Evolutionary conservation across 1,140 invertebrate genomes (phyloP).

Genomic region (Drosophila santomea): DNA sequence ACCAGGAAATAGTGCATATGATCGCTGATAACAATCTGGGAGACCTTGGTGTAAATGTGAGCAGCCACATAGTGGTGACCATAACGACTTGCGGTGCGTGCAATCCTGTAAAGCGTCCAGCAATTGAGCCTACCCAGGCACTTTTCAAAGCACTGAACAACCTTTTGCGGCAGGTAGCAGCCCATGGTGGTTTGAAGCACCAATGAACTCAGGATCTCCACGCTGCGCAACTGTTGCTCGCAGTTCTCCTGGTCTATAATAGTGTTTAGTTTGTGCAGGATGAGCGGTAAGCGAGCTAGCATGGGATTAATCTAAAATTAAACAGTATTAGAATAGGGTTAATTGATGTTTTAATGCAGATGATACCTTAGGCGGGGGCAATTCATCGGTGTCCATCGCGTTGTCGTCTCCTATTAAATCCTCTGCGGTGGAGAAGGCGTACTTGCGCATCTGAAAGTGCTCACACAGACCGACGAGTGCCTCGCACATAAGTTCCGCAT

Average conservation of each 20-base stretch:
- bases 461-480: slow-evolving; percentile 79
- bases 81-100: slow-evolving; percentile 92
- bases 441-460: slow-evolving; percentile 78
- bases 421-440: slow-evolving; percentile 41
- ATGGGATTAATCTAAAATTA: slow-evolving; percentile 68
- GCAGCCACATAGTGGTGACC: slow-evolving; percentile 92
- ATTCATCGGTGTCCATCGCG: slow-evolving; percentile 70
- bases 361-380: slow-evolving; percentile 36
- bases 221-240: slow-evolving; percentile 59
- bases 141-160: slow-evolving; percentile 87
- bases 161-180: slow-evolving; percentile 85
- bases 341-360: background rate
- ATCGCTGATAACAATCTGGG: slow-evolving; percentile 93
- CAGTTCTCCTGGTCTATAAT: slow-evolving; percentile 53
- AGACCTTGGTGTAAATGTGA: slow-evolving; percentile 88
- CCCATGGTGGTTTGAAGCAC: slow-evolving; percentile 93
- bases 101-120: slow-evolving; percentile 95
- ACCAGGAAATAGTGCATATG: slow-evolving; percentile 96
- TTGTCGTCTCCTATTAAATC: slow-evolving; percentile 18
- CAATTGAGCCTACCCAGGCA: slow-evolving; percentile 87
- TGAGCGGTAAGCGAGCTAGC: slow-evolving; percentile 62
- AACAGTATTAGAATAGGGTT: background rate
- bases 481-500: slow-evolving; percentile 75
- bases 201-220: slow-evolving; percentile 78
- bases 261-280: slow-evolving; percentile 78